Evolutionary conservation across 2,797 vertebrate genomes (phyloP).

Genomic region (Florisuga fusca): DNA sequence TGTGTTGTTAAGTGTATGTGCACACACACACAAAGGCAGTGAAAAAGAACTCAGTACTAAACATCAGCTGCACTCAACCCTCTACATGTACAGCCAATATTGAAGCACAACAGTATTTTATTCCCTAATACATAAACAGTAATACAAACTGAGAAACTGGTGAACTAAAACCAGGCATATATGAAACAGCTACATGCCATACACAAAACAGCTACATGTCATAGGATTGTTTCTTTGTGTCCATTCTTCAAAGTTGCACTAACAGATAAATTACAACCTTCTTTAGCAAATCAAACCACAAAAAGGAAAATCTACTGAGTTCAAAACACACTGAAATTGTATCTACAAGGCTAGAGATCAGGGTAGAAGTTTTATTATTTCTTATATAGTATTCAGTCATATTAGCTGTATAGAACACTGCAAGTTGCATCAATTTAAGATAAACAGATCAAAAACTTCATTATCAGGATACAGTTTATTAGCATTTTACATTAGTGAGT

Average conservation of each 20-base stretch:
- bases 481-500: neutral
- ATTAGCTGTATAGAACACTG: neutral
- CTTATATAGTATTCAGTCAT: neutral
- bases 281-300: constrained; percentile 18
- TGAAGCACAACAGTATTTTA: neutral
- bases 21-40: neutral
- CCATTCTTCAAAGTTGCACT: neutral
- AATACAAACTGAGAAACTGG: neutral
- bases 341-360: neutral
- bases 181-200: neutral
- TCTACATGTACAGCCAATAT: neutral
- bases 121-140: neutral
- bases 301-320: constrained; percentile 6
- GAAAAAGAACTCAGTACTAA: neutral
- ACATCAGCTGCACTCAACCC: neutral
- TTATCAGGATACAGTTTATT: neutral
- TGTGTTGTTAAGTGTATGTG: neutral
- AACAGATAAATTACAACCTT: neutral
- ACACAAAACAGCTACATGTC: too few relatives aligned
- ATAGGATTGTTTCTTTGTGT: neutral
- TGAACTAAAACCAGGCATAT: neutral
- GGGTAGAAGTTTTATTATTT: constrained; percentile 17
- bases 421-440: neutral
- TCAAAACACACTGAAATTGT: constrained; percentile 46
- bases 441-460: neutral